These are phyloP conservation scores for Parasteatoda lunata DNA, from an alignment of 2,888 invertebrate species.

Conservation along the genomic window DNA sequence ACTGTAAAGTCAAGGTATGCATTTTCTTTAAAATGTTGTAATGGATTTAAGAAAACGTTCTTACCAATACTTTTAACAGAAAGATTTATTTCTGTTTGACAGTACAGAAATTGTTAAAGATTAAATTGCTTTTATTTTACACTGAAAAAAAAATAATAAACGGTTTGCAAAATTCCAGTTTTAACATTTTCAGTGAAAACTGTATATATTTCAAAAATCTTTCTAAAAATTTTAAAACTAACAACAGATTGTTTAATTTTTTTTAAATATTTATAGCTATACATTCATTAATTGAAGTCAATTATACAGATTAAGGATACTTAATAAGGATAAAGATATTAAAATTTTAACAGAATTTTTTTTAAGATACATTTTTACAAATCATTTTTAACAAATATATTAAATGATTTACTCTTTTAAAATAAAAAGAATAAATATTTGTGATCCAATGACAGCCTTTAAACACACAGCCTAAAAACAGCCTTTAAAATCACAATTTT, in stretches of 20 bases:
- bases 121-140: background rate
- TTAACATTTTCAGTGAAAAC: background rate
- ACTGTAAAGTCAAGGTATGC: background rate
- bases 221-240: background rate
- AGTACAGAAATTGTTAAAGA: background rate
- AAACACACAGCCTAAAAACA: too few relatives aligned
- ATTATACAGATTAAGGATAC: background rate
- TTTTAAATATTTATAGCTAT: background rate
- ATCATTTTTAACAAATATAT: background rate
- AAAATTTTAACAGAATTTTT: background rate
- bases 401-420: too few relatives aligned
- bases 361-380: background rate
- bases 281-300: background rate
- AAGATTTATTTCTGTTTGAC: background rate
- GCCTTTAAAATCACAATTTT: too few relatives aligned
- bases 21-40: conserved; percentile 6
- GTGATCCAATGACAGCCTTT: too few relatives aligned
- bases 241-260: background rate
- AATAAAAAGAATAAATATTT: too few relatives aligned
- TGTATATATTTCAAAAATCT: background rate
- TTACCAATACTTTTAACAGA: background rate
- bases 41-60: background rate
- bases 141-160: too few relatives aligned
- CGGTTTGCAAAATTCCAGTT: too few relatives aligned
- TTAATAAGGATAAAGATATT: background rate